A percentile compares a stretch with the other conserved stretches of the same genome.
phyloP scores from a whole-genome alignment of 2,888 invertebrate species.

The Choristoneura rosaceana region DNA sequence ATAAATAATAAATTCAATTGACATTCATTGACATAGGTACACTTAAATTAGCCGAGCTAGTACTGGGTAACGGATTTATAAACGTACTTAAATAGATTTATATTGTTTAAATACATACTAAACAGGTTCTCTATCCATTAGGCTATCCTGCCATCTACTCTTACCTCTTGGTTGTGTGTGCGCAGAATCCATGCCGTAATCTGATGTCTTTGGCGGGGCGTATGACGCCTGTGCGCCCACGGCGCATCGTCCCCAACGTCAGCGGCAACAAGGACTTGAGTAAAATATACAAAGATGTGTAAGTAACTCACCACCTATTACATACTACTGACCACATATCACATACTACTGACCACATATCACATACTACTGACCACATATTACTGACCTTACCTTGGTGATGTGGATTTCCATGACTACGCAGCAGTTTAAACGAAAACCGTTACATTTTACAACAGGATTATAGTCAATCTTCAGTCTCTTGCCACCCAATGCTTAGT shows the following conservation, averaged over 20 bases:
- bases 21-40: too few species aligned
- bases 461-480: too few species aligned
- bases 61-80: too few species aligned
- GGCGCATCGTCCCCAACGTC: slow-evolving; percentile 69
- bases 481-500: too few species aligned
- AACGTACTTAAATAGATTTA: too few species aligned
- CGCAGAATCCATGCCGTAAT: slow-evolving; percentile 65
- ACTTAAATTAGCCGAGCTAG: too few species aligned
- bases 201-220: slow-evolving; percentile 74
- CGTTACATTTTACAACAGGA: too few species aligned
- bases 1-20: too few species aligned
- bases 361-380: neutral
- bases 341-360: neutral
- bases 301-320: slow-evolving; percentile 43
- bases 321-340: neutral
- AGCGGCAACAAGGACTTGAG: slow-evolving; percentile 61
- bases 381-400: slow-evolving; percentile 28
- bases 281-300: slow-evolving; percentile 62
- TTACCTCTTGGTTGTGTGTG: neutral
- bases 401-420: neutral
- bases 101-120: too few species aligned
- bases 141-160: neutral
- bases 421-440: too few species aligned
- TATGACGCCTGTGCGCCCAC: slow-evolving; percentile 73
- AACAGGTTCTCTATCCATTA: neutral